Evolutionary conservation across 2,113 vertebrate genomes (phyloP), one percentile per base, ranked within the genome.

Genomic region (Rhinoderma darwinii): DNA sequence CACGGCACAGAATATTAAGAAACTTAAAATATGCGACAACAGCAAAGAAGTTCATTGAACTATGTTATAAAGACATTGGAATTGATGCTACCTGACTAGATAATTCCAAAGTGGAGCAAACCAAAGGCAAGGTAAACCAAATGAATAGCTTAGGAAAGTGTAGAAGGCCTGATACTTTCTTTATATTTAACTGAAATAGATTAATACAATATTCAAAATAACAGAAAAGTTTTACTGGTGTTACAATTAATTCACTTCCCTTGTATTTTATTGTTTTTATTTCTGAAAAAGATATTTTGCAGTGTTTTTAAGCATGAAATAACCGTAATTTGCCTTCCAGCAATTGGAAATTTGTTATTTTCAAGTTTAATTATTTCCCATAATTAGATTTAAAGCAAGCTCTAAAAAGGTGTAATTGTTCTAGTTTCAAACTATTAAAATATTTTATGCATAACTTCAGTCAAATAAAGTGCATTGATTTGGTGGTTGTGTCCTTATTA

Each of bases 361-460:
- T 66, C 61, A 50, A 73, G 27, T 81, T 81, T 56, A 80, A 80
- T 86, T 86, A 86, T 79, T 50, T 78, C 41, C 68, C 59, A 61
- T 79, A 47, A 85, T 61, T 66, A 44, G 37, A 47, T 76, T 63
- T 50, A 66, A 77, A 73, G 32, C 47, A 25, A 56, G 32, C 43
- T 74, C 50, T 70, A 59, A 39, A 78, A 63, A 66, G 41, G 54
- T 76, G 25, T 73, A 44, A 39, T 84, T 84, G 68, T 84, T 39
- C 82, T 43, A 63, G 43, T 83, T 43, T 83, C 22, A 43, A 43
- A 37, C 32, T 41, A 41, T 63, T 81, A n/a, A 61, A 39, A 35
- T 37, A 37, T 8, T 70, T 20, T 22, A 70, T 20, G 6, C 35
- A 70, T 72, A 72, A 25, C 68, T 72, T 68, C 41, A 22, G 35